Conservation (phyloP, 2,888 invertebrate genomes). For the Eupithecia dodoneata region DNA sequence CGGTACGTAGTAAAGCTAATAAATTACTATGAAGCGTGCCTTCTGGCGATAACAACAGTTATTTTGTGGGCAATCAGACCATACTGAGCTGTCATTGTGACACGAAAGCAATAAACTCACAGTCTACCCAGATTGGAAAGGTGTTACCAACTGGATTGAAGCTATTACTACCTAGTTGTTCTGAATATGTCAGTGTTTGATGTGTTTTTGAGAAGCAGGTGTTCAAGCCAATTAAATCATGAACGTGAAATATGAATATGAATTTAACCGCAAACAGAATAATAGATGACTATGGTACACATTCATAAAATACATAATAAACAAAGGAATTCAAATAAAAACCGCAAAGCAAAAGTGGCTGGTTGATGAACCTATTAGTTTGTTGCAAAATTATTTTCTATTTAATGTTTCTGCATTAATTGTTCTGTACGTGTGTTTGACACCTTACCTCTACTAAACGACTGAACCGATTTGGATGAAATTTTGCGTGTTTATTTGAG, state of each 20-base stretch:
- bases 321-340: neutral
- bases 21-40: neutral
- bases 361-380: neutral
- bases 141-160: neutral
- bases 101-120: conserved; percentile 12
- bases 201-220: neutral
- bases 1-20: neutral
- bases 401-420: too few relatives aligned
- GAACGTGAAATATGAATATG: conserved; percentile 2
- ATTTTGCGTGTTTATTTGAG: too few relatives aligned
- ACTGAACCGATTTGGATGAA: too few relatives aligned
- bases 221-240: neutral
- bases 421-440: too few relatives aligned
- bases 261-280: neutral
- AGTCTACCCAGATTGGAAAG: neutral
- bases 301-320: neutral
- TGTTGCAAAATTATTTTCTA: neutral
- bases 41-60: neutral
- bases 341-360: neutral
- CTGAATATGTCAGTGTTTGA: conserved; percentile 6
- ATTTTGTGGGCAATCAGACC: conserved; percentile 8
- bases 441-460: too few relatives aligned
- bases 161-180: neutral
- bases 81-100: conserved; percentile 10
- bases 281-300: neutral